phyloP scores from a whole-genome alignment of 1,140 invertebrate species.

The Andricus grossulariae region DNA sequence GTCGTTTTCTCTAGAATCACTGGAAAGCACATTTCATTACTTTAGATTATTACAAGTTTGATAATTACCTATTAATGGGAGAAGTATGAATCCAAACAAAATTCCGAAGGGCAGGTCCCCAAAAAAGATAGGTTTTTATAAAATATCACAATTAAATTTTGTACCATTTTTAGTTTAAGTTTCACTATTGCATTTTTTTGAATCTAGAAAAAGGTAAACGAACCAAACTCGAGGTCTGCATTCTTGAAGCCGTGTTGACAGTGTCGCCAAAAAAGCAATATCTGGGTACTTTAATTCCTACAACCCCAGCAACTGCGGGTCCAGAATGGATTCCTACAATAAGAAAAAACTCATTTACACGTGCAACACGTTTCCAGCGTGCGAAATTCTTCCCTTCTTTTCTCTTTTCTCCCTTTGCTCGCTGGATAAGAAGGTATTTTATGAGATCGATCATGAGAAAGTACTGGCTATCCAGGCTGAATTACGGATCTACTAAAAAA shows the following conservation, averaged over 20 bases:
- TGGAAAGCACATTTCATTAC: no score
- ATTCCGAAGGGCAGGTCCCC: no score
- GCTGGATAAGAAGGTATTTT: background rate
- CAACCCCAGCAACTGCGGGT: conserved; percentile 88
- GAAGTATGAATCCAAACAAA: no score
- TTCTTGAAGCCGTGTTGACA: conserved; percentile 89
- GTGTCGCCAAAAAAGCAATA: conserved; percentile 93
- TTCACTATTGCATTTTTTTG: no score
- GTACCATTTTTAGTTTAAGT: no score
- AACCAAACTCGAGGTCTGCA: conserved; percentile 88
- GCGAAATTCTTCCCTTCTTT: background rate
- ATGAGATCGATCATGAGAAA: background rate
- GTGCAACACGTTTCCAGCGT: background rate
- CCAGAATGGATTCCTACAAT: conserved; percentile 82
- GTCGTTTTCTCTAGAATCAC: no score
- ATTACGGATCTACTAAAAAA: background rate
- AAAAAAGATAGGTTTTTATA: no score
- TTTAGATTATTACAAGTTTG: no score
- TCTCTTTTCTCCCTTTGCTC: background rate
- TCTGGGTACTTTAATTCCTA: conserved; percentile 84
- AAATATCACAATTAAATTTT: no score
- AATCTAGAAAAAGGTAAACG: conserved; percentile 39
- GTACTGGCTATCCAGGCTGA: no score
- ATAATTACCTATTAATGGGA: no score
- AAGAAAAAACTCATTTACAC: conserved; percentile 32